A percentile compares a stretch with the other conserved stretches of the same genome.
These are phyloP conservation scores for Acropora tenuis DNA, from an alignment of 64 coral and sea anemone genomes.

Conservation along the genomic window DNA sequence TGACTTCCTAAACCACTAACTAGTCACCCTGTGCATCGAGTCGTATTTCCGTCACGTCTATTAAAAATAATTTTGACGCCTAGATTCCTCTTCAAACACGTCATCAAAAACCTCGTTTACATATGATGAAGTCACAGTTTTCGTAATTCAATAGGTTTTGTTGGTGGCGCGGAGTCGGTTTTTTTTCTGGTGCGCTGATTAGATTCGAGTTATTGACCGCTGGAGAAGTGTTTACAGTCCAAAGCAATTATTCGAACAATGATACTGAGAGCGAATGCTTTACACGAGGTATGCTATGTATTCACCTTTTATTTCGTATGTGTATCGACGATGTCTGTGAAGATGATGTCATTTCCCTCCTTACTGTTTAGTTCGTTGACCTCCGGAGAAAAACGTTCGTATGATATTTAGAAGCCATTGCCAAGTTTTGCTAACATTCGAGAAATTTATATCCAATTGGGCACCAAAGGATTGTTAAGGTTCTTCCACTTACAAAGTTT, in stretches of 20 bases:
- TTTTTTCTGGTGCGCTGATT: constrained; percentile 1
- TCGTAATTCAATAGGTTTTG: constrained; percentile 81
- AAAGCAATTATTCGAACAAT: background rate
- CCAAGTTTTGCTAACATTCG: background rate
- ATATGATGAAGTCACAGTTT: constrained; percentile 87
- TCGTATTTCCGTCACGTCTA: constrained; percentile 26
- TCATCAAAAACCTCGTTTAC: constrained; percentile 73
- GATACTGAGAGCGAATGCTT: background rate
- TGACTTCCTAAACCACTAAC: background rate
- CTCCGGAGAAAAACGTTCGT: constrained; percentile 10
- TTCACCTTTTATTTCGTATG: constrained; percentile 18
- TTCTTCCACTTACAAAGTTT: background rate
- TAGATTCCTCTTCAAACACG: constrained; percentile 64
- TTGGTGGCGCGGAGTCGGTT: background rate
- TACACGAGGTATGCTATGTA: constrained; percentile 6
- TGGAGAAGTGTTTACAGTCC: background rate
- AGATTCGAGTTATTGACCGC: constrained; percentile 15
- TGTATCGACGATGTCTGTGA: constrained; percentile 6
- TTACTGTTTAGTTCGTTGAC: constrained; percentile 6
- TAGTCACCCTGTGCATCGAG: background rate
- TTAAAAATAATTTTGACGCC: constrained; percentile 73
- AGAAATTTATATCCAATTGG: background rate
- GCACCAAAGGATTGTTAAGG: background rate
- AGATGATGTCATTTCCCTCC: constrained; percentile 42
- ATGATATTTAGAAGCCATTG: background rate